phyloP scores from a whole-genome alignment of 2,797 vertebrate species.

The Notamacropus eugenii region DNA sequence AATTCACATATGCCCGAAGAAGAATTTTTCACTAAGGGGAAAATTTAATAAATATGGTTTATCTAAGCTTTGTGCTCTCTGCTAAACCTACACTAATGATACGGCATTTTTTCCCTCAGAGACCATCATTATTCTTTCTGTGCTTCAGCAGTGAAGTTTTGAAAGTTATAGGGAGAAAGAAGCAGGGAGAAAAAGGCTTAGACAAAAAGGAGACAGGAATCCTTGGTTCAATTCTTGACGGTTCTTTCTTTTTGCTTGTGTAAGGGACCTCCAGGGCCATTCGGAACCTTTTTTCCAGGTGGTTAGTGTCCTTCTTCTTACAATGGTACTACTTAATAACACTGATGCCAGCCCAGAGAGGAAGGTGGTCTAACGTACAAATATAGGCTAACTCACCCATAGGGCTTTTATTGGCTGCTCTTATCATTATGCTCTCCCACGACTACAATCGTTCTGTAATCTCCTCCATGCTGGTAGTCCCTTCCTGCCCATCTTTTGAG shows the following conservation, averaged over 20 bases:
- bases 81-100: slow-evolving; percentile 63
- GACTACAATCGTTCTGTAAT: background rate
- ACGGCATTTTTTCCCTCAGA: slow-evolving; percentile 17
- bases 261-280: slow-evolving; percentile 34
- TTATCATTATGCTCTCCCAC: background rate
- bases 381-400: background rate
- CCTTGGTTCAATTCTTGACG: slow-evolving; percentile 60
- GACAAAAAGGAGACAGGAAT: slow-evolving; percentile 56
- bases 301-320: slow-evolving; percentile 61
- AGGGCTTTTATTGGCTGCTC: background rate
- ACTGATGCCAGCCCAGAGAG: slow-evolving; percentile 11
- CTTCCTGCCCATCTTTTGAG: background rate
- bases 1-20: slow-evolving; percentile 61
- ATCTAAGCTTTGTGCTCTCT: slow-evolving; percentile 69
- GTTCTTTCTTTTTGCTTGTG: slow-evolving; percentile 28
- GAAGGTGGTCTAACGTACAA: background rate
- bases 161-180: slow-evolving; percentile 58
- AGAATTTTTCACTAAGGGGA: slow-evolving; percentile 56
- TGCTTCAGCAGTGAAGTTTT: slow-evolving; percentile 57
- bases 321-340: slow-evolving; percentile 55
- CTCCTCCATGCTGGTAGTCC: background rate
- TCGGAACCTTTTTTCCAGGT: slow-evolving; percentile 51
- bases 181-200: background rate
- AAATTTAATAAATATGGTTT: slow-evolving; percentile 73
- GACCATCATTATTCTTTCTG: slow-evolving; percentile 73